phyloP scores from a whole-genome alignment of 1,140 invertebrate genomes.

The Anadara kagoshimensis region DNA sequence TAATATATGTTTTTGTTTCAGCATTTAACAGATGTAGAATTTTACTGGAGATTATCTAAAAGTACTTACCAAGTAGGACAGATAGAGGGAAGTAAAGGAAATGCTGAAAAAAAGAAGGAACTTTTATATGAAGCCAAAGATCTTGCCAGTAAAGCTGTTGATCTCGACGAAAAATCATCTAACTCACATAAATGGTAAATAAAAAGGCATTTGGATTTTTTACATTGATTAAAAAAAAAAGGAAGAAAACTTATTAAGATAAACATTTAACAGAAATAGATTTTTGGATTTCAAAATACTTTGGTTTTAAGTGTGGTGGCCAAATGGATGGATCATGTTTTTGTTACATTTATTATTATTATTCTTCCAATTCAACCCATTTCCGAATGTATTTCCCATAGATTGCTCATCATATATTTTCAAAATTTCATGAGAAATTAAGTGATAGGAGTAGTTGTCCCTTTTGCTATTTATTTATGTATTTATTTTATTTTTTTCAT shows the following conservation, averaged over 20 bases:
- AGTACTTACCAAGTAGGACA: conserved; percentile 77
- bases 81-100: conserved; percentile 73
- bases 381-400: not conserved
- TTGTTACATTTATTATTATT: not conserved
- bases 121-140: conserved; percentile 78
- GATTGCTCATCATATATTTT: not conserved
- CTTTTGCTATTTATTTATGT: too few species aligned
- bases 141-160: conserved; percentile 78
- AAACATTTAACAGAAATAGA: not conserved
- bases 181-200: conserved; percentile 85
- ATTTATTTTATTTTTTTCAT: too few species aligned
- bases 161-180: conserved; percentile 75
- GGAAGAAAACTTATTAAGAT: conserved; percentile 11
- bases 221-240: not conserved
- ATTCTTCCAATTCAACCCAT: not conserved
- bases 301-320: too few species aligned
- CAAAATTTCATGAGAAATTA: not conserved
- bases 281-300: not conserved
- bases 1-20: conserved; percentile 17
- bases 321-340: too few species aligned
- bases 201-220: not conserved
- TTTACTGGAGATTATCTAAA: conserved; percentile 83
- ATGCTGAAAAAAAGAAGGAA: conserved; percentile 76
- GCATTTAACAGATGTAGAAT: conserved; percentile 59
- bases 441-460: too few species aligned